Percentiles rank a stretch among this genome's conserved stretches.
These are phyloP conservation scores for Clivina fossor DNA, from an alignment of 2,888 invertebrate species.

Conservation along the genomic window DNA sequence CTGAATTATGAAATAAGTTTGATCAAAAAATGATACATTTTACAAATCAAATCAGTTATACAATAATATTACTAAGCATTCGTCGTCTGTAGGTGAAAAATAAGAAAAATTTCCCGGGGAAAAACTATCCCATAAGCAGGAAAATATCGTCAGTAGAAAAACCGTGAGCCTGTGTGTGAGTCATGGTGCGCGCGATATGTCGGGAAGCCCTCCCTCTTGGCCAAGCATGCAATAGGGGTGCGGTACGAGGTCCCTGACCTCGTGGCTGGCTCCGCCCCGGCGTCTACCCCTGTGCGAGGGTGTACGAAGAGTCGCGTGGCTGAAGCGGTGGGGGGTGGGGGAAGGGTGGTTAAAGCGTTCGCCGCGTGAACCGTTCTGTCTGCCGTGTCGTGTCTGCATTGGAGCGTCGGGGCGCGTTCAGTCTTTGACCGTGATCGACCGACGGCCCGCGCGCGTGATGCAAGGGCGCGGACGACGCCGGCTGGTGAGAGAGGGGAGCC, in stretches of 20 bases:
- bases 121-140: background rate
- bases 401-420: too few species aligned
- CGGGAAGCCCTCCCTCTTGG: constrained; percentile 1
- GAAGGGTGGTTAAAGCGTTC: too few species aligned
- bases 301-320: constrained; percentile 48
- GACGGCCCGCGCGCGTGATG: too few species aligned
- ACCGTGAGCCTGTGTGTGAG: constrained; percentile 13
- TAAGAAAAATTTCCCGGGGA: background rate
- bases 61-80: constrained; percentile 28
- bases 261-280: constrained; percentile 24
- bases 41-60: too few species aligned
- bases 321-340: constrained; percentile 49
- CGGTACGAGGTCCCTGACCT: constrained; percentile 36
- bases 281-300: constrained; percentile 39
- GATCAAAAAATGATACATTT: too few species aligned
- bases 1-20: too few species aligned
- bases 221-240: constrained; percentile 2
- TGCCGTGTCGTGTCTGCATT: too few species aligned
- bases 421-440: too few species aligned
- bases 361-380: too few species aligned
- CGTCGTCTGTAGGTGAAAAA: constrained; percentile 13
- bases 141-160: too few species aligned
- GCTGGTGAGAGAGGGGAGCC: too few species aligned
- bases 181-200: constrained; percentile 4
- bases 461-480: too few species aligned